Evolutionary conservation across 2,888 invertebrate species (phyloP).

Genomic region (Protodeltote pygarga): DNA sequence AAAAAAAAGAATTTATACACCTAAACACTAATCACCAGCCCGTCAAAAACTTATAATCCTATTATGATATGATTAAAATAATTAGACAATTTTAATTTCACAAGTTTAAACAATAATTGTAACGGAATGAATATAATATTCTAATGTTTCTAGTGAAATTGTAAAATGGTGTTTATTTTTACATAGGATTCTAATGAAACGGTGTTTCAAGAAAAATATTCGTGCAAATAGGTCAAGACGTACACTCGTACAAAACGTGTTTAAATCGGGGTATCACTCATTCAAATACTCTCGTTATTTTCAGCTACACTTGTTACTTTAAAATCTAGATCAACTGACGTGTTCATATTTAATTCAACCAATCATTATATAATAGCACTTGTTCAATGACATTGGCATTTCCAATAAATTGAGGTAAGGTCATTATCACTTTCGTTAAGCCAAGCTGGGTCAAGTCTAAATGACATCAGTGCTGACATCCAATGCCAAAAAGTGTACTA

Average conservation of each 20-base stretch:
- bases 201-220: constrained; percentile 22
- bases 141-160: background rate
- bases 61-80: too few relatives aligned
- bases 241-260: constrained; percentile 53
- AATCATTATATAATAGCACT: constrained; percentile 12
- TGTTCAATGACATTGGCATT: too few relatives aligned
- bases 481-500: too few relatives aligned
- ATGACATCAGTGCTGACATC: too few relatives aligned
- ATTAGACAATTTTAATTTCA: background rate
- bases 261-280: constrained; percentile 54
- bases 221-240: constrained; percentile 60
- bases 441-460: too few relatives aligned
- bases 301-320: constrained; percentile 36
- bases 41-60: too few relatives aligned
- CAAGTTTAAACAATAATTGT: background rate
- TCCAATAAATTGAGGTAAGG: too few relatives aligned
- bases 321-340: constrained; percentile 41
- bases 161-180: constrained; percentile 1
- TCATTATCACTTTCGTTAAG: background rate
- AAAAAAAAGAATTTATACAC: too few relatives aligned
- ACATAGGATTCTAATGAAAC: constrained; percentile 6
- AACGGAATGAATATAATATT: background rate
- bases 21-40: too few relatives aligned
- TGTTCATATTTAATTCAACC: constrained; percentile 30
- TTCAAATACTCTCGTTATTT: constrained; percentile 53